Evolutionary conservation across 2,888 invertebrate genomes (phyloP), one percentile per base, ranked within the genome.

Genomic region (Aricia artaxerxes): DNA sequence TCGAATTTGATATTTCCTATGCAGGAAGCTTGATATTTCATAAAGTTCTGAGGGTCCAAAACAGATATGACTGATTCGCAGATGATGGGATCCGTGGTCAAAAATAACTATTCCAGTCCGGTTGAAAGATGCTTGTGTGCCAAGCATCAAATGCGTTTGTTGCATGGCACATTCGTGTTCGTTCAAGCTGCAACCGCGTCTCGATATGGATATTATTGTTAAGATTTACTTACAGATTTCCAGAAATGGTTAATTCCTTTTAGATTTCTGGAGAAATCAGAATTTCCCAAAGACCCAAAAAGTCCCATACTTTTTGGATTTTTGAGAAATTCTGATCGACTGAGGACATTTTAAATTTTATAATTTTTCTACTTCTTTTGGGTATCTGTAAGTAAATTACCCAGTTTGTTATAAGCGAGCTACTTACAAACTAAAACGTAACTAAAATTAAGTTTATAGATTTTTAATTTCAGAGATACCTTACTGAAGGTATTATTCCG

Each of bases 401-500:
- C 84, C 84, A 84, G 84, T 85, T 83, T 82, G 82, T 81, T 84
- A 82, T 82, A 83, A 82, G 83, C 83, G 81, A 84, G 82, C 80
- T 82, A 83, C 81, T 86, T 84, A 86, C 85, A 85, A 84, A 86
- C 86, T 86, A 87, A 87, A 83, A 84, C 82, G 80, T 86, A 85
- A 86, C 84, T 81, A 79, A 78, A 77, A 78, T 81, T 76, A 76
- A 76, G 76, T 80, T 49, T 79, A 64, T 78, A 81, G 82, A 82
- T 81, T 80, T 81, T 81, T 84, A 84, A 79, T 84, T 85, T 82
- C 83, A 83, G 81, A 83, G 81, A 83, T 81, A 80, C 82, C 81
- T 81, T 83, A 82, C 81, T 82, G 81, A 83, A 82, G 82, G 82
- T 80, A 83, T 87, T 86, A 88, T 83, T 86, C 84, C 85, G 92